Percentiles rank a stretch among this genome's conserved stretches.
Conservation (phyloP, 2,888 invertebrate species). For the Sericinus montela region DNA sequence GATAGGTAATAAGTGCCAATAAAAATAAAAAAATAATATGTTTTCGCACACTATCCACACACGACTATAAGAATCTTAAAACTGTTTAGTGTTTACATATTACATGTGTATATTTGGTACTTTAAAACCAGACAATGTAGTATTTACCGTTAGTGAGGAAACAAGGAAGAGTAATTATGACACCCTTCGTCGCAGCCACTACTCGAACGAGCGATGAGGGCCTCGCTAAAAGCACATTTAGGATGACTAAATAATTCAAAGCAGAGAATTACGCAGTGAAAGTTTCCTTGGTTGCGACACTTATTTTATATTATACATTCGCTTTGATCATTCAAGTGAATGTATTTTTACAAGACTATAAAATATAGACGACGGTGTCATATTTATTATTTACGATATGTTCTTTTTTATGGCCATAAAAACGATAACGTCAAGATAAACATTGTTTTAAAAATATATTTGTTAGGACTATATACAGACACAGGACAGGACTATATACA, state of each 20-base stretch:
- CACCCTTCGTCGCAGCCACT: conserved; percentile 7
- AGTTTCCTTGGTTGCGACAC: background rate
- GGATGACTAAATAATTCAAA: conserved; percentile 14
- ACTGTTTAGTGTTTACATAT: background rate
- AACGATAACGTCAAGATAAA: no score
- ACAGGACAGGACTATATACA: no score
- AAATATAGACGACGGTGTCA: no score
- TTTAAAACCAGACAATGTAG: background rate
- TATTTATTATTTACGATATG: no score
- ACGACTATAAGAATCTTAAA: no score
- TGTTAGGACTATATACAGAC: no score
- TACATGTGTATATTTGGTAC: background rate
- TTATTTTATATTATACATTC: conserved; percentile 1
- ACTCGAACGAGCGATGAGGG: conserved; percentile 1
- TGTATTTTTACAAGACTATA: no score
- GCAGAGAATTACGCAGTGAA: conserved; percentile 4
- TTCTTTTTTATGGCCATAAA: no score
- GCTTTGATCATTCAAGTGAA: background rate
- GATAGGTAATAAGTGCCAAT: no score
- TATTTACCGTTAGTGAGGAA: background rate
- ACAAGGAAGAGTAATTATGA: conserved; percentile 13
- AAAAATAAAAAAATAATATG: no score
- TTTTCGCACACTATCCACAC: no score
- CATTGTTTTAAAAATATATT: no score
- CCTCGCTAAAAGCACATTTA: conserved; percentile 14